Evolutionary conservation across 2,888 invertebrate genomes (phyloP).

Genomic region (Metallyticus violacea): DNA sequence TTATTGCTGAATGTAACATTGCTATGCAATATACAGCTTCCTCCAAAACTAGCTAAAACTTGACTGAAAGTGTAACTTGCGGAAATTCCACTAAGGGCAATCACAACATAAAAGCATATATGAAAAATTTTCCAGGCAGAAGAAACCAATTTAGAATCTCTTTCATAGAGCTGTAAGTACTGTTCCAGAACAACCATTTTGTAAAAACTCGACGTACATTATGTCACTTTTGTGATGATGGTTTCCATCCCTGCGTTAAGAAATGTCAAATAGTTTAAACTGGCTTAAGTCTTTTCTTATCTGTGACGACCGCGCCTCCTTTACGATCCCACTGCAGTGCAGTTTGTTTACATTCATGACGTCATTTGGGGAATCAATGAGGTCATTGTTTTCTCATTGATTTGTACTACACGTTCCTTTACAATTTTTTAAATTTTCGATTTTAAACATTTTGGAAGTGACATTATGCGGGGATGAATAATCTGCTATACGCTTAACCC

Average conservation of each 20-base stretch:
- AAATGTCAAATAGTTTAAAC: no score
- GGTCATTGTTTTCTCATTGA: background rate
- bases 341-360: background rate
- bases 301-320: background rate
- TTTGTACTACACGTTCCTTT: background rate
- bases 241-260: background rate
- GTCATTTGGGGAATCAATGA: background rate
- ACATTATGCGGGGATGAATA: no score
- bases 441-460: no score
- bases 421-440: background rate
- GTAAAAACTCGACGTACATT: background rate
- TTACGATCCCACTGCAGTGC: background rate
- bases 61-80: slow-evolving; percentile 9
- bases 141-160: background rate
- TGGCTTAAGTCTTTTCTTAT: background rate
- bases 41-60: slow-evolving; percentile 11
- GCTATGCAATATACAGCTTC: slow-evolving; percentile 22
- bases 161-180: slow-evolving; percentile 11
- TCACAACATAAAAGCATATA: slow-evolving; percentile 5
- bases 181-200: slow-evolving; percentile 21
- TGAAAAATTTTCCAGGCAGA: slow-evolving; percentile 13
- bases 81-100: slow-evolving; percentile 5
- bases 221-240: background rate
- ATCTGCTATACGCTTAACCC: no score
- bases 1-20: slow-evolving; percentile 22